These are phyloP conservation scores for Xestia rhomboidea DNA, from an alignment of 2,888 invertebrate genomes.

Conservation along the genomic window DNA sequence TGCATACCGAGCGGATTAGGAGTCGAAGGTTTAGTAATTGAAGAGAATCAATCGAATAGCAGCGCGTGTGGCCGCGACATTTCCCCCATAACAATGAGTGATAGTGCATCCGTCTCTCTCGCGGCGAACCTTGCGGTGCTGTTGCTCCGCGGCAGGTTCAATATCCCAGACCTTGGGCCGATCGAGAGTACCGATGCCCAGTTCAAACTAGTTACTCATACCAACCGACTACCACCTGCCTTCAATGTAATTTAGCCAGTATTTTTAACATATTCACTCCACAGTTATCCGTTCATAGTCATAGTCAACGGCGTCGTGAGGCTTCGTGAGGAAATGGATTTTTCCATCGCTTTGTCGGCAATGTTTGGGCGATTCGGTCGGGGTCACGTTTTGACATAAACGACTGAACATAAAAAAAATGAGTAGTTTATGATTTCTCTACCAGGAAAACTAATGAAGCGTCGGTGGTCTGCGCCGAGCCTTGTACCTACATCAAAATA, in stretches of 20 bases:
- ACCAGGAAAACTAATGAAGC: constrained; percentile 89
- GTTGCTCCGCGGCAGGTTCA: constrained; percentile 88
- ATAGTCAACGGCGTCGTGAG: constrained; percentile 63
- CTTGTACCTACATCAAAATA: constrained; percentile 83
- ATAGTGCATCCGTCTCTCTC: constrained; percentile 88
- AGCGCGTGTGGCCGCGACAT: constrained; percentile 88
- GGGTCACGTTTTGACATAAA: constrained; percentile 86
- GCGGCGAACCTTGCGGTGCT: constrained; percentile 85
- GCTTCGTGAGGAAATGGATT: constrained; percentile 76
- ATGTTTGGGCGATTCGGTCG: constrained; percentile 63
- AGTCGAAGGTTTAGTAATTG: constrained; percentile 79
- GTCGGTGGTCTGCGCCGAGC: constrained; percentile 85
- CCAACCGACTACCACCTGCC: constrained; percentile 85
- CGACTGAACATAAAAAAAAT: constrained; percentile 83
- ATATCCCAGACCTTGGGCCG: constrained; percentile 90
- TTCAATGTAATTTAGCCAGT: constrained; percentile 81
- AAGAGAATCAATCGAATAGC: constrained; percentile 77
- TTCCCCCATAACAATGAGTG: constrained; percentile 89
- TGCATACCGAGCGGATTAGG: constrained; percentile 84
- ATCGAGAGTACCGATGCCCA: constrained; percentile 83
- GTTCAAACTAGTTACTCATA: constrained; percentile 86
- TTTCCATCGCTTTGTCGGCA: constrained; percentile 81
- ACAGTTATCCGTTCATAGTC: constrained; percentile 36
- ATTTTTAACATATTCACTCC: constrained; percentile 76
- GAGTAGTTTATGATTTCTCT: constrained; percentile 86